Base-by-base conservation (phyloP, 2,888 invertebrate genomes). In the Caenorhabditis sulstoni region DNA sequence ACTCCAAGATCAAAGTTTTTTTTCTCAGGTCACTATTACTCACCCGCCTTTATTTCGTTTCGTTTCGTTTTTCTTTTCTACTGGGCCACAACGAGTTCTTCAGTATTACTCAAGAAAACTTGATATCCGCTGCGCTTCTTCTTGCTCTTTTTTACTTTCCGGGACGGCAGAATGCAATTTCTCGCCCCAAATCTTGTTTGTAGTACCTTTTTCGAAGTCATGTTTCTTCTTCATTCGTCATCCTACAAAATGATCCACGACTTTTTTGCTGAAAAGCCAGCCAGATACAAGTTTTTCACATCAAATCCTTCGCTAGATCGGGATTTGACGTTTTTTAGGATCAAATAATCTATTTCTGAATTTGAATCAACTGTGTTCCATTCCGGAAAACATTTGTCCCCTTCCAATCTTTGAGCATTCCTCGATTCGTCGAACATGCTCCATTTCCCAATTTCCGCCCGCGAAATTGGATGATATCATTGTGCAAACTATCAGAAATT, bases 401-500 rank as follows among this genome's bases (percentile, higher is more conserved):
- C n/a, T 7, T 3, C 22, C 68, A 39, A 57, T 58, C 44, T 64
- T 58, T 44, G 64, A 58, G 47, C 64, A 50, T 57, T 64, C 29
- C 41, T 52, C 55, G 14, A 37, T 23, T 37, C 53, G 18, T 37
- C 35, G 58, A 58, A 58, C 58, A 58, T 45, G 58, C 45, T n/a
- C 45, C 11, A 41, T 45, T 45, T 58, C 58, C 45, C 58, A 55
- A 49, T 61, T 47, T 55, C 37, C 66, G 44, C 71, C 14, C 62
- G 50, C 49, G 14, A 64, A 73, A 73, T 73, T 64, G 73, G 50
- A 73, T 73, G 73, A 73, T 73, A 73, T 73, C 73, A 73, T 71
- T 73, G 64, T 58, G 35, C 64, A 64, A 50, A 73, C 64, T 73
- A 73, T 73, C 73, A 73, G 57, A 64, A 73, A 73, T 73, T 64